phyloP scores from a whole-genome alignment of 2,113 vertebrate genomes.

The Meriones unguiculatus region DNA sequence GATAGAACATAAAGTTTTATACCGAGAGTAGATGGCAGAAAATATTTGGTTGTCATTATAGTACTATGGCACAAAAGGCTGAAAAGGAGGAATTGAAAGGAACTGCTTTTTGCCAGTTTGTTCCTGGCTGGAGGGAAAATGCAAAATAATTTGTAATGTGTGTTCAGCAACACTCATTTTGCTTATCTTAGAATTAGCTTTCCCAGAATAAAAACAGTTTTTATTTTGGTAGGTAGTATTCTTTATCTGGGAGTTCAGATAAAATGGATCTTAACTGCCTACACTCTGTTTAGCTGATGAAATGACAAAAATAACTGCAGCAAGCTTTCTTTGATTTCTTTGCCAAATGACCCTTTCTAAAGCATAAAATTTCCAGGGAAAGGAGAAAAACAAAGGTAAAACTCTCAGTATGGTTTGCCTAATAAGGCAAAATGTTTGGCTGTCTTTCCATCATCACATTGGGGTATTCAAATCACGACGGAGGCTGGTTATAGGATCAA shows the following conservation, averaged over 20 bases:
- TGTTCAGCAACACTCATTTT: slow-evolving; percentile 54
- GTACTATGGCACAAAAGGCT: not conserved
- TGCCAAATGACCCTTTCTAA: not conserved
- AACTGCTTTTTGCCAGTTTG: slow-evolving; percentile 14
- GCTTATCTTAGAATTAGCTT: slow-evolving; percentile 57
- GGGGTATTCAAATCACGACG: not conserved
- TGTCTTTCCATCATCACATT: slow-evolving; percentile 34
- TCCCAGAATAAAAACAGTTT: slow-evolving; percentile 75
- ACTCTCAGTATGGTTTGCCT: not conserved
- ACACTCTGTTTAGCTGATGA: not conserved
- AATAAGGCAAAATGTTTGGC: not conserved
- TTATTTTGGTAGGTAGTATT: slow-evolving; percentile 27
- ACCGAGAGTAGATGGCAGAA: not conserved
- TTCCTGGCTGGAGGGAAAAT: slow-evolving; percentile 28
- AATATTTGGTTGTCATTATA: not conserved
- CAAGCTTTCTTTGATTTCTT: slow-evolving; percentile 37
- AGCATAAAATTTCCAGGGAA: not conserved
- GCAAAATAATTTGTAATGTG: slow-evolving; percentile 42
- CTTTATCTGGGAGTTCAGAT: slow-evolving; percentile 44
- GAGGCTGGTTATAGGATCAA: not conserved
- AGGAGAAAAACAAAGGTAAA: not conserved
- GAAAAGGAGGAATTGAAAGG: not conserved
- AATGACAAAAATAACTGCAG: not conserved
- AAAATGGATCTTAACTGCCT: slow-evolving; percentile 54
- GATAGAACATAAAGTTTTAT: not conserved